Percentiles rank a stretch among this genome's conserved stretches.
phyloP scores from a whole-genome alignment of 2,113 vertebrate genomes.

The Pomatostomus ruficeps region DNA sequence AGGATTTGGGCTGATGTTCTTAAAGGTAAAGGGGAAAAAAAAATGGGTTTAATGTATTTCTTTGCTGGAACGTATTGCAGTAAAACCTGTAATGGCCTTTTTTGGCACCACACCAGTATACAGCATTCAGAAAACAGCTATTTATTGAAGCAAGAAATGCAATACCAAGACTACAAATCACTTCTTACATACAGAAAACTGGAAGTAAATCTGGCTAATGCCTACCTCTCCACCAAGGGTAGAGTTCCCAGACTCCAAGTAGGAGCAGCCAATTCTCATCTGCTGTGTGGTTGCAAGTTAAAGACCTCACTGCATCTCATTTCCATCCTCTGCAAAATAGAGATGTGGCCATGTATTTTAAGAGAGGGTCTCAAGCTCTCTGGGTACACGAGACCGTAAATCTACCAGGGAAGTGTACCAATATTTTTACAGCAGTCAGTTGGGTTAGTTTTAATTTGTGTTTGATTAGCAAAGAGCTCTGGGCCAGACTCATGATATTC shows the following conservation, averaged over 20 bases:
- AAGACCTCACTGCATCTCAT: neutral
- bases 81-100: conserved; percentile 38
- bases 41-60: neutral
- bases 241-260: neutral
- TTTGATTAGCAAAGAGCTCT: conserved; percentile 54
- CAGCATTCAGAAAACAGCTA: neutral
- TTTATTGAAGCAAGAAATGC: conserved; percentile 37
- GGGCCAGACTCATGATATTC: conserved; percentile 3
- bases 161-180: conserved; percentile 19
- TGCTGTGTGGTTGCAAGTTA: neutral
- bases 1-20: neutral
- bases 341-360: neutral
- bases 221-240: neutral
- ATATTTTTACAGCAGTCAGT: conserved; percentile 26
- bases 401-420: neutral
- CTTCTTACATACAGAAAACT: neutral
- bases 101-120: conserved; percentile 5
- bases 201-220: neutral
- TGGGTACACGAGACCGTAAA: neutral
- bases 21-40: neutral
- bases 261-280: neutral
- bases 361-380: neutral
- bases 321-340: neutral
- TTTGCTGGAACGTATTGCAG: neutral
- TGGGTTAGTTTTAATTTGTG: conserved; percentile 39